A percentile compares a stretch with the other conserved stretches of the same genome.
Evolutionary conservation across 2,113 vertebrate genomes (phyloP).

Genomic region (Elephas maximus): DNA sequence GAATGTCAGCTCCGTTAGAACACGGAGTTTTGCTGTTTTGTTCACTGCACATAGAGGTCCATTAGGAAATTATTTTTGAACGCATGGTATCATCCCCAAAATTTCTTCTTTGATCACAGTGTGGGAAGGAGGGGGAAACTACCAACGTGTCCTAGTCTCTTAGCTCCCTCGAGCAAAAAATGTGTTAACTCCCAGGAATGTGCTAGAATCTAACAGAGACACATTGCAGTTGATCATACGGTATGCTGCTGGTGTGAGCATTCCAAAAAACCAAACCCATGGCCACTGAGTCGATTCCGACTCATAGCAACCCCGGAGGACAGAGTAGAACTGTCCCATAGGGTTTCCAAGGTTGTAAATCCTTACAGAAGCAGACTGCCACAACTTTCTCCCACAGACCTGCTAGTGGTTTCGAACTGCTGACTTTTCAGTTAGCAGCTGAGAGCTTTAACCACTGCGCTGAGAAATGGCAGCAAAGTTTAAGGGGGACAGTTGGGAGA

Average conservation of each 20-base stretch:
- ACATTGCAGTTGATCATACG: background rate
- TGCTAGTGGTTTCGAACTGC: too few relatives aligned
- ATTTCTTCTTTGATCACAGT: background rate
- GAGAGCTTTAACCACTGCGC: too few relatives aligned
- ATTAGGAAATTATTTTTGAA: background rate
- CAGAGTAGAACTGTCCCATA: too few relatives aligned
- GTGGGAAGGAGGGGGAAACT: background rate
- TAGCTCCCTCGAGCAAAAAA: background rate
- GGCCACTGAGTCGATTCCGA: too few relatives aligned
- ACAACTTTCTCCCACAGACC: too few relatives aligned
- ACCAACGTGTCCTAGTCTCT: background rate
- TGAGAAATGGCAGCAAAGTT: background rate
- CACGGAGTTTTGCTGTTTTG: background rate
- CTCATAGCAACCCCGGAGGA: too few relatives aligned
- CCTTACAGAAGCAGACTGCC: too few relatives aligned
- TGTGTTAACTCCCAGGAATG: background rate
- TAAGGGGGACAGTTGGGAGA: background rate
- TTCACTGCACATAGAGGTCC: background rate
- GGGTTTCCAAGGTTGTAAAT: too few relatives aligned
- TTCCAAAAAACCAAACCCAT: too few relatives aligned
- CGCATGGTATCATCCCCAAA: background rate
- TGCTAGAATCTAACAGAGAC: background rate
- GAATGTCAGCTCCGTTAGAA: constrained; percentile 47
- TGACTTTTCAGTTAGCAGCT: too few relatives aligned
- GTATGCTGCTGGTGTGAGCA: background rate